A percentile compares a stretch with the other conserved stretches of the same genome.
phyloP scores from a whole-genome alignment of 2,797 vertebrate species.

The Rhinichthys osculus region DNA sequence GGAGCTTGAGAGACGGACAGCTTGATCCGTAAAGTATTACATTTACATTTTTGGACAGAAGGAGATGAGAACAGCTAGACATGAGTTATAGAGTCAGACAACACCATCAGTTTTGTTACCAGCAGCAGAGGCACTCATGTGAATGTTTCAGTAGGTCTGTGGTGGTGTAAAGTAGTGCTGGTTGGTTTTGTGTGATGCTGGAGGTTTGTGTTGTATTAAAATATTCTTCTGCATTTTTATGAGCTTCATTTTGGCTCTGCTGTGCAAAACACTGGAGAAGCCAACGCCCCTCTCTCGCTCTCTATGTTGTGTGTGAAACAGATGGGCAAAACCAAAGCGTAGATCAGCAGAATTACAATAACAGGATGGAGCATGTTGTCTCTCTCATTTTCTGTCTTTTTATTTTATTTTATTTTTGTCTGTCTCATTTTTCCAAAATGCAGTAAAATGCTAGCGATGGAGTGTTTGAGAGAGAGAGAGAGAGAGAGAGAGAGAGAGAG shows the following conservation, averaged over 20 bases:
- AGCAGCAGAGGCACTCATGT: neutral
- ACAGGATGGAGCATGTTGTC: slow-evolving; percentile 63
- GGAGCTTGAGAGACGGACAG: neutral
- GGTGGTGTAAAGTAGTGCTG: neutral
- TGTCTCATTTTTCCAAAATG: neutral
- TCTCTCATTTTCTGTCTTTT: neutral
- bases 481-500: neutral
- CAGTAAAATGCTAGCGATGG: neutral
- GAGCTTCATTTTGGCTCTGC: slow-evolving; percentile 60
- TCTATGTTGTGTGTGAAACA: slow-evolving; percentile 63
- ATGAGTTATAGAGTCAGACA: neutral
- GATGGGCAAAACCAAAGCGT: slow-evolving; percentile 76
- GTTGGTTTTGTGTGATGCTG: slow-evolving; percentile 8
- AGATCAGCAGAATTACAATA: slow-evolving; percentile 77
- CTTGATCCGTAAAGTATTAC: neutral
- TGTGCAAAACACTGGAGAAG: slow-evolving; percentile 50
- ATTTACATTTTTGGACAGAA: neutral
- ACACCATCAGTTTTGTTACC: slow-evolving; percentile 1
- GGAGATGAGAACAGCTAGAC: neutral
- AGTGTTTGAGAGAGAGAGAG: neutral
- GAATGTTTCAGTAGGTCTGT: neutral
- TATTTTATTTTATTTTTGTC: neutral
- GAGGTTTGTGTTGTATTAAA: slow-evolving; percentile 13
- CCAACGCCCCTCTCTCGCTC: slow-evolving; percentile 52
- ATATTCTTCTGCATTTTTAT: slow-evolving; percentile 43